Base-by-base conservation (phyloP, 2,888 invertebrate species). In the Drosophila hamatofila region DNA sequence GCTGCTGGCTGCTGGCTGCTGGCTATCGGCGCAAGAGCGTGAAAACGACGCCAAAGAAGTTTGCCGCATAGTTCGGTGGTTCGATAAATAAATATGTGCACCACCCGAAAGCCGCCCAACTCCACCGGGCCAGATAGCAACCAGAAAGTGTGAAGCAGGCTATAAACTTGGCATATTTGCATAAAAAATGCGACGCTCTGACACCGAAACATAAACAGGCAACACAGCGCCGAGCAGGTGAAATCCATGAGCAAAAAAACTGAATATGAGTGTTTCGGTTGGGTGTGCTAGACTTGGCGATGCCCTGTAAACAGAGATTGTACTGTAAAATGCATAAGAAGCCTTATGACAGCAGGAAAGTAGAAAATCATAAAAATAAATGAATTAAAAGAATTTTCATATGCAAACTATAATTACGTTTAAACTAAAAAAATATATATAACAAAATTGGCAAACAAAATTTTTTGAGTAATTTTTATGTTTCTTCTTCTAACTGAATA, bases 101-200 rank as follows among this genome's bases (percentile, higher is more conserved):
- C 37, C 48, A 27, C 9, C 16, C 46, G 16, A 14, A 5, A 7
- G 2, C 8, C 37, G n/a, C 39, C 33, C 58, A 33, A 18, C 18
- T n/a, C n/a, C 27, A 35, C 12, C 44, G 33, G 3, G 42, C 27
- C 41, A 81, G 64, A 46, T 54, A 59, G 52, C n/a, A 35, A 51
- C 27, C 25, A 30, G 56, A 23, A 21, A 55, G 55, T 49, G 46
- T 62, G 71, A 66, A 78, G 61, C 18, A 9, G 35, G 35, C 63
- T 61, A 75, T 79, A 83, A 83, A 87, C 89, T 89, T 84, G 89
- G 76, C 88, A 84, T 73, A 89, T 84, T 84, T 84, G 85, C 89
- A 84, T 84, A 84, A 76, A 81, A 79, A 84, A 67, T 81, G 68
- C 80, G 70, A 68, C 67, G 73, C 70, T 79, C 82, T 89, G 83